A percentile compares a stretch with the other conserved stretches of the same genome.
These are phyloP conservation scores for Gopherus flavomarginatus DNA, from an alignment of 2,113 vertebrate genomes.

Conservation along the genomic window DNA sequence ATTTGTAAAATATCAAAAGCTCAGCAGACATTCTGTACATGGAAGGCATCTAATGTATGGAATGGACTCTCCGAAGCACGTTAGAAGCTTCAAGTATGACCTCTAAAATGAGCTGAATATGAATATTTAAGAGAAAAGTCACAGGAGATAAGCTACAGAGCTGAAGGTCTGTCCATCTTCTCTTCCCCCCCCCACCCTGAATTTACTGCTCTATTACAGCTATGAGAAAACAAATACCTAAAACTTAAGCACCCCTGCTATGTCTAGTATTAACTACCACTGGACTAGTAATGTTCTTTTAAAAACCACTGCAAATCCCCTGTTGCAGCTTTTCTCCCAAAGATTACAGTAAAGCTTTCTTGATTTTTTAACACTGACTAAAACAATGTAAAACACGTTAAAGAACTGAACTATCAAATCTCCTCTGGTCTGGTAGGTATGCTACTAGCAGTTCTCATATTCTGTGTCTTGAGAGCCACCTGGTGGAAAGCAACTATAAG, in stretches of 20 bases:
- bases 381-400: background rate
- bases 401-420: background rate
- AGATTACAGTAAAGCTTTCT: background rate
- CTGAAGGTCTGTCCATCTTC: background rate
- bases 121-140: background rate
- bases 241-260: background rate
- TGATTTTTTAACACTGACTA: background rate
- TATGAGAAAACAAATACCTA: background rate
- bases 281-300: background rate
- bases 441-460: background rate
- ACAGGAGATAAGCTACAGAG: background rate
- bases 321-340: background rate
- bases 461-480: conserved; percentile 74
- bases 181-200: background rate
- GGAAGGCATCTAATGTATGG: background rate
- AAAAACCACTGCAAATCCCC: fast-evolving
- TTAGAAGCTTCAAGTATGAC: background rate
- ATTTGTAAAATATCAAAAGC: background rate
- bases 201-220: background rate
- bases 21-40: background rate
- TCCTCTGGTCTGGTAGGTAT: background rate
- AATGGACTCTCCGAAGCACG: background rate
- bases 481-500: conserved; percentile 62
- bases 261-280: background rate
- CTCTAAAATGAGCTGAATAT: background rate